Evolutionary conservation across 2,888 invertebrate species (phyloP).

Genomic region (Agrochola lota): DNA sequence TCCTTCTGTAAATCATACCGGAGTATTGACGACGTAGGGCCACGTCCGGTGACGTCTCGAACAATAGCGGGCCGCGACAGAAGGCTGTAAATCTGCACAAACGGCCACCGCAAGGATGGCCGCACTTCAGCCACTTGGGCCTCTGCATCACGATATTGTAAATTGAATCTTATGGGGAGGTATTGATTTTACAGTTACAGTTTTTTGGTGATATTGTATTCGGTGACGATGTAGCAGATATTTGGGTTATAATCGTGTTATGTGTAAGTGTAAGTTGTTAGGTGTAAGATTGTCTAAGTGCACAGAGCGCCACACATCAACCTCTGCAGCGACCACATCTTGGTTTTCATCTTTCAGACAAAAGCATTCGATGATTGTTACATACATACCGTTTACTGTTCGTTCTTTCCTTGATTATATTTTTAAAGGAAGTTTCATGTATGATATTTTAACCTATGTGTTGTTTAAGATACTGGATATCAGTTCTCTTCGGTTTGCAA

Average conservation of each 20-base stretch:
- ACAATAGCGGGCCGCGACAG: constrained; percentile 63
- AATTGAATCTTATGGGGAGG: constrained; percentile 27
- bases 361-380: not conserved
- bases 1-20: constrained; percentile 51
- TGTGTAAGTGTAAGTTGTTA: too few species aligned
- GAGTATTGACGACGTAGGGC: constrained; percentile 59
- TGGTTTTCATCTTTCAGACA: not conserved
- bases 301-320: not conserved
- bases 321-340: too few species aligned
- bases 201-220: not conserved
- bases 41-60: constrained; percentile 38
- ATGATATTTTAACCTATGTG: not conserved
- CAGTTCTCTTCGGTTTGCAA: not conserved
- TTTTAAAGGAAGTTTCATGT: not conserved
- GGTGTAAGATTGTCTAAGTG: not conserved
- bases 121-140: constrained; percentile 30
- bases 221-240: not conserved
- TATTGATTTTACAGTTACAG: constrained; percentile 14
- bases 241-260: not conserved
- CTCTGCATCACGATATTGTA: constrained; percentile 21
- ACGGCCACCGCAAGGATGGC: constrained; percentile 64
- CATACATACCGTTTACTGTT: not conserved
- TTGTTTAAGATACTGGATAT: not conserved
- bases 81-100: constrained; percentile 69
- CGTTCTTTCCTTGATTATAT: not conserved